Base-by-base conservation (phyloP, 2,888 invertebrate genomes). In the Elgonia sp. region DNA sequence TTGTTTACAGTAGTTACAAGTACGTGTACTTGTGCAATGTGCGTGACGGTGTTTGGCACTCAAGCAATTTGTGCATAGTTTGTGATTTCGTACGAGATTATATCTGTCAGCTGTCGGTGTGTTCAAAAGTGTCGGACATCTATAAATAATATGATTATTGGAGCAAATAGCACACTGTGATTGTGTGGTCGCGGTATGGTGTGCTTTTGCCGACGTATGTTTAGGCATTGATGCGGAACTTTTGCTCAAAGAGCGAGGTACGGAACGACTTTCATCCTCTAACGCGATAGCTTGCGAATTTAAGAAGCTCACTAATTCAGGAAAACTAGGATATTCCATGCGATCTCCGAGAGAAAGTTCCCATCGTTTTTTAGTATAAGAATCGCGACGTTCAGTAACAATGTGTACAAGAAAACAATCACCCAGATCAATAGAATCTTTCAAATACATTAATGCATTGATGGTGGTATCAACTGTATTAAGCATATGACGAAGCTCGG, bases 351-450 rank as follows among this genome's bases (percentile, higher is more conserved):
- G 29, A 29, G 29, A 29, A 29, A 29, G 29, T 29, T 29, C 5
- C 29, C 29, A 29, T 29, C 29, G 29, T 29, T 29, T 29, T 29
- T 29, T 29, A 29, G 46, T 46, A 46, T 46, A 14, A 7, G 16
- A 2, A 7, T 46, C 46, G 16, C 2, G 46, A 14, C 16, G 10
- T 46, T 46, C 46, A 14, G 46, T 14, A 2, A 46, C 12, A 14
- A 46, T 1, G 7, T 46, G 16, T 46, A 46, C 67, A 20, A 67
- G 20, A 2, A 67, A 10, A 20, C 42, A 12, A 57, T 69, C 57
- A 67, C 67, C 67, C 16, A 75, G 55, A 21, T 65, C 57, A 39
- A 42, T 21, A 37, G 69, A 67, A 37, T 46, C 39, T 7, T 20
- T 42, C 10, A 72, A 14, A 72, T 72, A 7, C 7, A 1, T 6